Percentiles rank a stretch among this genome's conserved stretches.
Conservation (phyloP, 2,888 invertebrate species). For the Temnothorax unifasciatus region DNA sequence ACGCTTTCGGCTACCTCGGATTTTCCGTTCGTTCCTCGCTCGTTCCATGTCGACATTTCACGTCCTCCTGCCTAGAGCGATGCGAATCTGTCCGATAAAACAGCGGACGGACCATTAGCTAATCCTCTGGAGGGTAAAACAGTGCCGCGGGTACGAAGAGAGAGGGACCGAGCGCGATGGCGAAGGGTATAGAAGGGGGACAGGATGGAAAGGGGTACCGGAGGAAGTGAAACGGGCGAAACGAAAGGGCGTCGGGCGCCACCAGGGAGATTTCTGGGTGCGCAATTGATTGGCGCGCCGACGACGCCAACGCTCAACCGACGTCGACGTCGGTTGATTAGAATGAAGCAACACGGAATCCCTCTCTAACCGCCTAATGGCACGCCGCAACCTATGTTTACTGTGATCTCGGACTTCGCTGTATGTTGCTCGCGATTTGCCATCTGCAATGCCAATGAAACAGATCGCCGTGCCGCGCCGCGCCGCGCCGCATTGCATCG, state of each 20-base stretch:
- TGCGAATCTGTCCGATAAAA: conserved; percentile 85
- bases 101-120: conserved; percentile 84
- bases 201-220: conserved; percentile 50
- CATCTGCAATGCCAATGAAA: conserved; percentile 85
- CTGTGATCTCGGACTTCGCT: conserved; percentile 84
- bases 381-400: conserved; percentile 85
- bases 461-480: conserved; percentile 55
- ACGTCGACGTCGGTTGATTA: conserved; percentile 83
- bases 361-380: conserved; percentile 86
- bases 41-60: conserved; percentile 69
- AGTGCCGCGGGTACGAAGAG: conserved; percentile 69
- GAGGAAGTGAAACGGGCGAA: conserved; percentile 66
- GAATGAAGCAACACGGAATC: conserved; percentile 86
- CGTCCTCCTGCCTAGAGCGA: conserved; percentile 73
- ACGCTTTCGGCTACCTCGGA: conserved; percentile 63
- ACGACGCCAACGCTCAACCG: conserved; percentile 74
- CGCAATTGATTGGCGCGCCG: conserved; percentile 84
- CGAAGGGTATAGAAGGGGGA: conserved; percentile 42
- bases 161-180: conserved; percentile 57
- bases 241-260: conserved; percentile 68
- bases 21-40: conserved; percentile 66
- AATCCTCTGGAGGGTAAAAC: conserved; percentile 83
- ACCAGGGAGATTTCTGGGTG: conserved; percentile 80
- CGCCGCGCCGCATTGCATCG: not conserved
- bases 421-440: conserved; percentile 80